These are phyloP conservation scores for Acanthosepion pharaonis DNA, from an alignment of 2,888 invertebrate genomes.

Conservation along the genomic window DNA sequence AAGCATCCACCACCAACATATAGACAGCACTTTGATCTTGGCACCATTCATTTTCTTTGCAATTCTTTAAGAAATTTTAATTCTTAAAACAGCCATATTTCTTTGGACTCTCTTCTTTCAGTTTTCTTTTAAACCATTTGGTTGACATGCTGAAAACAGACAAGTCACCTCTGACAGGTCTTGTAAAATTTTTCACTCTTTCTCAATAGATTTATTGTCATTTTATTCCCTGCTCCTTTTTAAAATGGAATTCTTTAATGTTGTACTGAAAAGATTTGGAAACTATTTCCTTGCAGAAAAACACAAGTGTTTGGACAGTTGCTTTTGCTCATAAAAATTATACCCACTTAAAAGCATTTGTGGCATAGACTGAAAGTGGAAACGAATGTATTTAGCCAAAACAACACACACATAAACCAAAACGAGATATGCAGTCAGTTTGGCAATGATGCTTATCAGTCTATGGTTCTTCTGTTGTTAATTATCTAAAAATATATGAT, in stretches of 20 bases:
- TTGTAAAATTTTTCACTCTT: not conserved
- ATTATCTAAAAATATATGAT: too few relatives aligned
- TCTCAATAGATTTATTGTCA: constrained; percentile 21
- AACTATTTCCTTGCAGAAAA: not conserved
- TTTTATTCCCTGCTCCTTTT: not conserved
- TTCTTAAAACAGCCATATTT: not conserved
- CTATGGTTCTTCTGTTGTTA: too few relatives aligned
- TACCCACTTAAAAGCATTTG: not conserved
- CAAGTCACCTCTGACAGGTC: not conserved
- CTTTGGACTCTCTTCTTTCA: not conserved
- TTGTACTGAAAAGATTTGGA: not conserved
- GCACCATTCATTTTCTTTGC: not conserved
- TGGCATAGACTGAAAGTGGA: not conserved
- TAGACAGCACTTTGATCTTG: not conserved
- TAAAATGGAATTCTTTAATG: not conserved
- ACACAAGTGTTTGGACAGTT: not conserved
- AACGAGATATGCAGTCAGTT: too few relatives aligned
- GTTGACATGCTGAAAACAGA: not conserved
- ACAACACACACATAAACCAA: too few relatives aligned
- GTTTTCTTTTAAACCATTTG: not conserved
- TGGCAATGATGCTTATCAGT: too few relatives aligned
- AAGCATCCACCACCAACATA: not conserved
- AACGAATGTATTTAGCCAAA: too few relatives aligned
- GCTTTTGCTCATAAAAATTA: not conserved
- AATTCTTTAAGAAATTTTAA: not conserved